These are phyloP conservation scores for Anarhynchus alexandrinus DNA, from an alignment of 2,113 vertebrate species.

Conservation along the genomic window DNA sequence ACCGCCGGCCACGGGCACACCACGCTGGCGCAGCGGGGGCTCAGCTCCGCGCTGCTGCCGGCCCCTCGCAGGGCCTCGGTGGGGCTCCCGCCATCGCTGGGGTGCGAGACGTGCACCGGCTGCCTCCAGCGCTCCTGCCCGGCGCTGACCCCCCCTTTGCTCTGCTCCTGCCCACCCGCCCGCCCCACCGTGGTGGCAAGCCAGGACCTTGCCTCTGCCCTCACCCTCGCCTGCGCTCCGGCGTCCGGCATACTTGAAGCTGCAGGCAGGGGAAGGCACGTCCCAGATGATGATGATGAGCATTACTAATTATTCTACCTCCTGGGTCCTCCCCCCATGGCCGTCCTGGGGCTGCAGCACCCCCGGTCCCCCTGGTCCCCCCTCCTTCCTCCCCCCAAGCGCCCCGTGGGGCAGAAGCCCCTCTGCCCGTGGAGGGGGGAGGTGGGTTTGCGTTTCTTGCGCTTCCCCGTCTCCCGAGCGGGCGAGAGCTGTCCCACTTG, in stretches of 20 bases:
- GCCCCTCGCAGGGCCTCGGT: neutral
- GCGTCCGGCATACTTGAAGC: neutral
- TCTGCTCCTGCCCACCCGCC: neutral
- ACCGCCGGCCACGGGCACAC: rapidly evolving
- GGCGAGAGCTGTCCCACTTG: neutral
- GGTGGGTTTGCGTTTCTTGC: neutral
- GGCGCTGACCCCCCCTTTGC: neutral
- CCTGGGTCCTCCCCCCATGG: conserved; percentile 2
- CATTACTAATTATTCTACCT: conserved; percentile 69
- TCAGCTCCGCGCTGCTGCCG: neutral
- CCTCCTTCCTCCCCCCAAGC: too few relatives aligned
- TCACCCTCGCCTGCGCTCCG: neutral
- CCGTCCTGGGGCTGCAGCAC: neutral
- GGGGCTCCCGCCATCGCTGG: neutral
- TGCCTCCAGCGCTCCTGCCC: neutral
- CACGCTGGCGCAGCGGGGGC: rapidly evolving
- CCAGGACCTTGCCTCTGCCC: neutral
- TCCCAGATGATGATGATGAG: neutral
- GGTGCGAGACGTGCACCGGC: neutral
- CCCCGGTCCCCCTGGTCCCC: neutral
- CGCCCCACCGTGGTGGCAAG: neutral
- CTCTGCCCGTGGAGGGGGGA: neutral
- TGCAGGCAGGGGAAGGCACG: neutral
- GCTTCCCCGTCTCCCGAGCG: rapidly evolving
- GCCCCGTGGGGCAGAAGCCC: neutral